These are phyloP conservation scores for Poeciliopsis occidentalis DNA, from an alignment of 2,113 vertebrate genomes.

Conservation along the genomic window DNA sequence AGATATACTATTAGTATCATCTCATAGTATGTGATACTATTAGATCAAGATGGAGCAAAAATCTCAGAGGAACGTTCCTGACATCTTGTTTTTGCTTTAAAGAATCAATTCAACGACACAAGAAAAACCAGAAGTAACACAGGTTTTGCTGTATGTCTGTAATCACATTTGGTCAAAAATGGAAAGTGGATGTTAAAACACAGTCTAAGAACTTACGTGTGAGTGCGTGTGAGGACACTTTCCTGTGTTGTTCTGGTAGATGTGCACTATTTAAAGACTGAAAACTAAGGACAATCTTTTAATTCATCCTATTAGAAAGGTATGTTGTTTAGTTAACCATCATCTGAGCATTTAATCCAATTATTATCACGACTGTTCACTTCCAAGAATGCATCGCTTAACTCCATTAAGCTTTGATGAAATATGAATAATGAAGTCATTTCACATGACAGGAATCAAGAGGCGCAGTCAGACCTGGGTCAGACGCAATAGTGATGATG, in stretches of 20 bases:
- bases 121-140: too few relatives aligned
- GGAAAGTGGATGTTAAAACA: neutral
- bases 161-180: constrained; percentile 11
- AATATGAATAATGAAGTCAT: constrained; percentile 27
- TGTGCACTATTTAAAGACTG: constrained; percentile 2
- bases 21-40: too few relatives aligned
- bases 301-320: constrained; percentile 5
- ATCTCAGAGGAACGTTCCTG: neutral
- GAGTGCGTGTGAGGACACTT: too few relatives aligned
- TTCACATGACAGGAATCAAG: constrained; percentile 52
- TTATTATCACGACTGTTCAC: constrained; percentile 24
- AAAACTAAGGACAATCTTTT: constrained; percentile 18
- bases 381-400: constrained; percentile 27
- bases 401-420: constrained; percentile 35
- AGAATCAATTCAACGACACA: too few relatives aligned
- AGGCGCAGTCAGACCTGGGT: constrained; percentile 4
- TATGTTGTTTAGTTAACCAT: constrained; percentile 33
- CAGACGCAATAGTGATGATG: neutral
- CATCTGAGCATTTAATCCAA: constrained; percentile 39
- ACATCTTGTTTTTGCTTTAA: neutral
- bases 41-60: too few relatives aligned
- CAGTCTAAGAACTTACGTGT: constrained; percentile 1
- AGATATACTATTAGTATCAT: too few relatives aligned
- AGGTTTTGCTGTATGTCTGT: too few relatives aligned
- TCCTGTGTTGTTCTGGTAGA: neutral